These are phyloP conservation scores for Rhinophrynus dorsalis DNA, from an alignment of 2,797 vertebrate genomes.

Conservation along the genomic window DNA sequence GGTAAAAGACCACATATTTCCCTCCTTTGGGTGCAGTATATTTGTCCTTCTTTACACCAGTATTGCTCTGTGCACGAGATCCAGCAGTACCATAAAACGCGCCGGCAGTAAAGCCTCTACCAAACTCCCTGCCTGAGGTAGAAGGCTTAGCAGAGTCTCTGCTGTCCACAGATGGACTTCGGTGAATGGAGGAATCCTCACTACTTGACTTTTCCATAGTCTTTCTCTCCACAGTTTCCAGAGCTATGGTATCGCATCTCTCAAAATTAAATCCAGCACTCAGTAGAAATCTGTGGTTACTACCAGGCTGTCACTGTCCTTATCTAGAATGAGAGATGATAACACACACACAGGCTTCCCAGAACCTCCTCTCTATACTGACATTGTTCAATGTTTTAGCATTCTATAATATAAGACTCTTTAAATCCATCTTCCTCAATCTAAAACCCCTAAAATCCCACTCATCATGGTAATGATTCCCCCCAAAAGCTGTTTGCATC, in stretches of 20 bases:
- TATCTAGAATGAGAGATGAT: conserved; percentile 8
- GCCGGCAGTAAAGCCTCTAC: conserved; percentile 92
- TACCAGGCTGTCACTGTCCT: conserved; percentile 35
- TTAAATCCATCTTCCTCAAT: background rate
- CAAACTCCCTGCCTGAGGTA: conserved; percentile 86
- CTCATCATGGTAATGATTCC: background rate
- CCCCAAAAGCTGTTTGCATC: conserved; percentile 1
- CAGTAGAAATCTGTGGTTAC: conserved; percentile 41
- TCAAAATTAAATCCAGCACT: conserved; percentile 70
- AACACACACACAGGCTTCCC: background rate
- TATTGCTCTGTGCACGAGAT: conserved; percentile 66
- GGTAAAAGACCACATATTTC: conserved; percentile 99
- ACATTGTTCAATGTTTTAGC: background rate
- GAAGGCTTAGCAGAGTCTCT: conserved; percentile 90
- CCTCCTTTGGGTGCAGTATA: conserved; percentile 88
- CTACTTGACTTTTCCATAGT: conserved; percentile 99
- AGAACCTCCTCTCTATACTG: background rate
- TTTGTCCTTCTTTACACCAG: conserved; percentile 76
- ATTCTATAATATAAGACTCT: background rate
- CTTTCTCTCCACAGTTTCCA: conserved; percentile 69
- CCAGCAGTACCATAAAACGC: conserved; percentile 95
- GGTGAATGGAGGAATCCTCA: conserved; percentile 97
- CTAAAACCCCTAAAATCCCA: background rate
- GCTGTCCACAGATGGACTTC: conserved; percentile 97
- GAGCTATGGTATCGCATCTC: conserved; percentile 82